phyloP scores from a whole-genome alignment of 37 sponge, comb jelly and placozoan species.

The Cliona cf. orientalis region DNA sequence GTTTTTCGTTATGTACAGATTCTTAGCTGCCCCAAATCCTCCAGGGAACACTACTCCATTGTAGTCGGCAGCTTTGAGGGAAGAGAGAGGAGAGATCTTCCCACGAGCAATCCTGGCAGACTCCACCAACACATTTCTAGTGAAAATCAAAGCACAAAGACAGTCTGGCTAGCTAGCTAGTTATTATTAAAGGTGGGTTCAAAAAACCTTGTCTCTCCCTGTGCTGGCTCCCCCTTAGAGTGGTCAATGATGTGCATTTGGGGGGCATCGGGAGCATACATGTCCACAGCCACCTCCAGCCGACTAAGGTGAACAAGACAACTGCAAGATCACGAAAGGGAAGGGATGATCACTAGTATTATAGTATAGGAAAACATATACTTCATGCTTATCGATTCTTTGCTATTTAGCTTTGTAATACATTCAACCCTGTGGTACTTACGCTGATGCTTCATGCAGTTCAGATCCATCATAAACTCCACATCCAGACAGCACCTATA shows the following conservation, averaged over 20 bases:
- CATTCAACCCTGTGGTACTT: slow-evolving; percentile 16
- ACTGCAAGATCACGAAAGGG: slow-evolving; percentile 1
- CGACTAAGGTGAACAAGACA: slow-evolving; percentile 77
- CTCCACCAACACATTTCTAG: slow-evolving; percentile 89
- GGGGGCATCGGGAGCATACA: slow-evolving; percentile 86
- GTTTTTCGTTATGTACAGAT: slow-evolving; percentile 54
- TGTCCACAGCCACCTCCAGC: slow-evolving; percentile 14
- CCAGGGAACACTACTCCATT: slow-evolving; percentile 86
- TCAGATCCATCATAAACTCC: slow-evolving; percentile 96
- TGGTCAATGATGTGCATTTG: slow-evolving; percentile 91
- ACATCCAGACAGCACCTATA: slow-evolving; percentile 86
- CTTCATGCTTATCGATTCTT: background rate
- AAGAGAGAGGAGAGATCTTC: slow-evolving; percentile 58
- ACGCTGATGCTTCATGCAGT: slow-evolving; percentile 89
- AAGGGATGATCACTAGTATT: background rate
- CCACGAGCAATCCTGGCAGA: slow-evolving; percentile 94
- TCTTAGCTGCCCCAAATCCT: slow-evolving; percentile 97
- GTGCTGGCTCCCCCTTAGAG: slow-evolving; percentile 57
- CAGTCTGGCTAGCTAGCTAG: background rate
- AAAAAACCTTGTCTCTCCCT: slow-evolving; percentile 51
- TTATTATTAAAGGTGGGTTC: background rate
- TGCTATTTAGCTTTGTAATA: background rate
- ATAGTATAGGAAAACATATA: too few relatives aligned
- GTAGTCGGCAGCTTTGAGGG: slow-evolving; percentile 43
- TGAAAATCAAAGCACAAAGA: background rate